Base-by-base conservation (phyloP, 2,888 invertebrate species). In the Drosophila peninsularis region DNA sequence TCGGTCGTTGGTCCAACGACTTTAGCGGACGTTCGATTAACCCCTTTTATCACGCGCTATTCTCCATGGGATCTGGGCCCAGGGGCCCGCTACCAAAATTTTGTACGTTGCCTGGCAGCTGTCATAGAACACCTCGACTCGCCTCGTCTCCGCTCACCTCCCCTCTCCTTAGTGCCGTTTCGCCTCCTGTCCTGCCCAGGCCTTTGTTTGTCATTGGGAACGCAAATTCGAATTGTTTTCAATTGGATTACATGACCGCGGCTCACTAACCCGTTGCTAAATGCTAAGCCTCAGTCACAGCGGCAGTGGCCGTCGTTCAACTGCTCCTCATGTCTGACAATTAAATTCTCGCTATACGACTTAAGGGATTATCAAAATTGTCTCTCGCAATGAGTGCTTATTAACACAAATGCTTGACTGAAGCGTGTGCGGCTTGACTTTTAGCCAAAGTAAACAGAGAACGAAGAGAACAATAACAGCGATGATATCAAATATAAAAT, bases 1-100 rank as follows among this genome's bases (percentile, higher is more conserved):
- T 14, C 62, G 42, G 44, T 66, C 50, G 61, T 24, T 45, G 60
- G 74, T 55, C 61, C 57, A 62, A 55, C 71, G 62, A 55, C 71
- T 56, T 41, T 50, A 37, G 73, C 70, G 64, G 67, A 67, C 67
- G 50, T 84, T 84, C 83, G 83, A 88, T 84, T 84, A 84, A 84
- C 83, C 83, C 83, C 83, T 88, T 84, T 88, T 86, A 84, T 88
- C 86, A 71, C 89, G 87, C 73, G 75, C 75, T 86, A 88, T 84
- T 80, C 83, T 84, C 83, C 56, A 70, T 39, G 89, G 83, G 57
- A 17, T 14, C 7, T 45, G 42, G 42, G 49, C 34, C 32, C 52
- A 53, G 17, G 61, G 60, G 44, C 52, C 76, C 47, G 36, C 62
- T 60, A 57, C 47, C 19, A 56, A 62, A 62, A 65, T 58, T 50